Evolutionary conservation across 2,797 vertebrate genomes (phyloP).

Genomic region (Myoxocephalus aenaeus): DNA sequence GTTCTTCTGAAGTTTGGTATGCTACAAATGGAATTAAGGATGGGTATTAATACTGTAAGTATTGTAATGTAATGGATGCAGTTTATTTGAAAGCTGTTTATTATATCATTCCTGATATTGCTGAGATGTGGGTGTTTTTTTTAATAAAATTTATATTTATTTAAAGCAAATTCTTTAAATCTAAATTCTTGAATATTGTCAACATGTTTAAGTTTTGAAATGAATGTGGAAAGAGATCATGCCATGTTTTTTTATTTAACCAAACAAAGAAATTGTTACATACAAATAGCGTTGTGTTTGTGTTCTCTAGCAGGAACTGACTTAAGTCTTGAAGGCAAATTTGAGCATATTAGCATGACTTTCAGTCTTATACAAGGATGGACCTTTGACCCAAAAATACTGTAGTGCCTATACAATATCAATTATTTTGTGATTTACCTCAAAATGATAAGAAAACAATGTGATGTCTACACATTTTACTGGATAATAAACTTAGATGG

Average conservation of each 20-base stretch:
- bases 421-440: background rate
- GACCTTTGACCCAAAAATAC: conserved; percentile 12
- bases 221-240: conserved; percentile 15
- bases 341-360: background rate
- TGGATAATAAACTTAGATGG: conserved; percentile 9
- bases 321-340: conserved; percentile 19
- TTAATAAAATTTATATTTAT: conserved; percentile 99
- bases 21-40: conserved; percentile 86
- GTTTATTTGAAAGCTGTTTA: conserved; percentile 99
- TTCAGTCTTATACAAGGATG: background rate
- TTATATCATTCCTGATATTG: conserved; percentile 99
- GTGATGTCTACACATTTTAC: background rate
- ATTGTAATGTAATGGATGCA: conserved; percentile 99
- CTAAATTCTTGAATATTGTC: conserved; percentile 6
- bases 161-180: conserved; percentile 87
- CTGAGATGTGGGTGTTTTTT: conserved; percentile 99
- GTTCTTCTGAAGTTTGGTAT: conserved; percentile 92
- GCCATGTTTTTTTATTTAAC: conserved; percentile 53
- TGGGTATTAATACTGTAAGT: conserved; percentile 99
- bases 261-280: conserved; percentile 42
- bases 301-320: conserved; percentile 26
- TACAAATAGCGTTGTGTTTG: conserved; percentile 6
- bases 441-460: conserved; percentile 20
- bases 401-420: conserved; percentile 1
- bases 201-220: background rate